These are phyloP conservation scores for Phortica variegata DNA, from an alignment of 1,140 invertebrate genomes.

Conservation along the genomic window DNA sequence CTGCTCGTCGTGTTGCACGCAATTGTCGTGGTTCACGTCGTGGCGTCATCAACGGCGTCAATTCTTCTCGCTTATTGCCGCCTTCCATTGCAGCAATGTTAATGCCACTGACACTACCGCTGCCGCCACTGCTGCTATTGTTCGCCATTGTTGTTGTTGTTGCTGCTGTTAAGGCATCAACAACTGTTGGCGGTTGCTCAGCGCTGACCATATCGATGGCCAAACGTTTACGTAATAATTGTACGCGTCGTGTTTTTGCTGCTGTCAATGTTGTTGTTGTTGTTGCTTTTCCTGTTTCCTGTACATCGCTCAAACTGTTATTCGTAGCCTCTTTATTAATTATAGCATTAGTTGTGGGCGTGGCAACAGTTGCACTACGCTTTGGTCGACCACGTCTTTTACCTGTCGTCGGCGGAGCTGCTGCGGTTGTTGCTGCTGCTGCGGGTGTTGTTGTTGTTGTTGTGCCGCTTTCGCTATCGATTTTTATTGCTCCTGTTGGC, in stretches of 20 bases:
- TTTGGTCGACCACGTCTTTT: slow-evolving; percentile 39
- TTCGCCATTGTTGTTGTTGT: background rate
- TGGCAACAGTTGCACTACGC: slow-evolving; percentile 24
- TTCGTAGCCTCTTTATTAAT: too few species aligned
- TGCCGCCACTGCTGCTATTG: background rate
- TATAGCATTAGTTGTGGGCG: too few species aligned
- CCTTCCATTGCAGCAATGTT: too few species aligned
- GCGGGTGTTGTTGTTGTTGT: background rate
- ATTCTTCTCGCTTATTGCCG: too few species aligned
- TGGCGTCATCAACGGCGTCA: slow-evolving; percentile 4
- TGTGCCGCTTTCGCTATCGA: background rate
- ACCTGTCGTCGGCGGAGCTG: slow-evolving; percentile 16
- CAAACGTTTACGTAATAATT: slow-evolving; percentile 44
- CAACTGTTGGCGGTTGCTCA: slow-evolving; percentile 17
- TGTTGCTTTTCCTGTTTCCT: slow-evolving; percentile 6
- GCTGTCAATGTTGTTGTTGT: background rate
- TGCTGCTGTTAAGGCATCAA: background rate
- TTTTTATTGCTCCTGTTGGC: background rate
- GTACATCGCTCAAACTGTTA: too few species aligned
- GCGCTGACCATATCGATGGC: slow-evolving; percentile 48
- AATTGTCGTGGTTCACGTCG: slow-evolving; percentile 28
- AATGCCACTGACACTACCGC: too few species aligned
- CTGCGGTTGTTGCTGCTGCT: background rate
- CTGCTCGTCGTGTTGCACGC: slow-evolving; percentile 32
- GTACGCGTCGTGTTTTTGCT: slow-evolving; percentile 40